phyloP scores from a whole-genome alignment of 1,140 invertebrate genomes.

The Achroia grisella region DNA sequence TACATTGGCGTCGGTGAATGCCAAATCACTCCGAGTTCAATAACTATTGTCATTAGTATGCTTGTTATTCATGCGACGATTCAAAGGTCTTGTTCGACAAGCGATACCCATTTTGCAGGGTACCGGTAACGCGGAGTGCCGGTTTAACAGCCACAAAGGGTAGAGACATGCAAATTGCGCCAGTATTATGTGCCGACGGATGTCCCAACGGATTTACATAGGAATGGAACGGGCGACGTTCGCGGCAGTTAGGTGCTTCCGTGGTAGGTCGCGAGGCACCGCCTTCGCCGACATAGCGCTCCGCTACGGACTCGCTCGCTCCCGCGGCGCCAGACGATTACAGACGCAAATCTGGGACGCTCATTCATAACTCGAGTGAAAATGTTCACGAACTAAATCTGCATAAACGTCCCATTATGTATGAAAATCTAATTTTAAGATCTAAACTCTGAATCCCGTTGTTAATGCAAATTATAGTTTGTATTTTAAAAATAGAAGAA shows the following conservation, averaged over 20 bases:
- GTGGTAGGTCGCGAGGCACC: constrained; percentile 14
- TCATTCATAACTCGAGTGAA: constrained; percentile 46
- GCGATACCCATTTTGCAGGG: constrained; percentile 36
- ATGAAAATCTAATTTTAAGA: constrained; percentile 29
- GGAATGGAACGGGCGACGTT: constrained; percentile 48
- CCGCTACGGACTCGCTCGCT: constrained; percentile 1
- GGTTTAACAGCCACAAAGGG: constrained; percentile 49
- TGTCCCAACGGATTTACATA: constrained; percentile 59
- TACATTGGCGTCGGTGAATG: constrained; percentile 28
- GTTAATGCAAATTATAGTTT: not conserved
- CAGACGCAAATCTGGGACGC: constrained; percentile 37
- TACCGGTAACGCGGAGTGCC: constrained; percentile 17
- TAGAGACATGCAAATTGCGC: constrained; percentile 56
- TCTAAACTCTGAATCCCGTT: constrained; percentile 10
- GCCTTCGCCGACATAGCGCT: constrained; percentile 5
- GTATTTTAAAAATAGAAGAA: too few relatives aligned
- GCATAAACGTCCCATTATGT: constrained; percentile 45
- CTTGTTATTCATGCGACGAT: constrained; percentile 43
- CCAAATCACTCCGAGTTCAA: constrained; percentile 39
- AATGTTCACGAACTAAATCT: constrained; percentile 43
- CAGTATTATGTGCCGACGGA: constrained; percentile 52
- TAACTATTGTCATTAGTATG: constrained; percentile 43
- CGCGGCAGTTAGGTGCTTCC: constrained; percentile 47
- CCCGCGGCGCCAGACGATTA: constrained; percentile 35
- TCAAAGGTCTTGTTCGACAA: constrained; percentile 27